Conservation (phyloP, 2,888 invertebrate species). For the Lasioglossum calceatum region DNA sequence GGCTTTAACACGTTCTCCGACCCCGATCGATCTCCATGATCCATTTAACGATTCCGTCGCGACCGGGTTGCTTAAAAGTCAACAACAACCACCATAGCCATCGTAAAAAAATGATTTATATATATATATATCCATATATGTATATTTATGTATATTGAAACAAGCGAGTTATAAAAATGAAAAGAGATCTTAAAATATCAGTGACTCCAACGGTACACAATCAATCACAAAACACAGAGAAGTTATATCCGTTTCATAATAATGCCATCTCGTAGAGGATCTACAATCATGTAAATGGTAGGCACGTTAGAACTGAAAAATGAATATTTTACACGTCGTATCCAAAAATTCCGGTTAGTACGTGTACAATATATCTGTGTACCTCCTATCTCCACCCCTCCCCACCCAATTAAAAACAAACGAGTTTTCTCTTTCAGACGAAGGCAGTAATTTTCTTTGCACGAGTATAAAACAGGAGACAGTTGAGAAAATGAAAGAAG, state of each 20-base stretch:
- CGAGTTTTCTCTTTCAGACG: constrained; percentile 49
- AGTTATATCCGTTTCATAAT: constrained; percentile 33
- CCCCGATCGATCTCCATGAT: constrained; percentile 33
- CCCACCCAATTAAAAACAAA: constrained; percentile 20
- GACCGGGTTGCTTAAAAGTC: constrained; percentile 4
- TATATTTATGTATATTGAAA: constrained; percentile 31
- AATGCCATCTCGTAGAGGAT: constrained; percentile 57
- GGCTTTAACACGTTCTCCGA: constrained; percentile 8
- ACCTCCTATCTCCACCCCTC: constrained; percentile 2
- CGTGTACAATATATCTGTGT: constrained; percentile 28
- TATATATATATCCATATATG: constrained; percentile 4
- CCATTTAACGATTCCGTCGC: neutral
- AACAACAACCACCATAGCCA: constrained; percentile 41
- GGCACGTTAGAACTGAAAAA: constrained; percentile 61
- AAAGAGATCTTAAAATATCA: constrained; percentile 37
- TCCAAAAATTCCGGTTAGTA: constrained; percentile 35
- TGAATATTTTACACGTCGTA: constrained; percentile 43
- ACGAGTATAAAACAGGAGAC: constrained; percentile 40
- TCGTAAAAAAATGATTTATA: constrained; percentile 21
- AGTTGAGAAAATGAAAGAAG: neutral
- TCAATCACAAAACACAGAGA: constrained; percentile 46
- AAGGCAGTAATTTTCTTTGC: constrained; percentile 67
- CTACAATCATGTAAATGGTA: constrained; percentile 57
- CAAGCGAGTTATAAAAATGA: constrained; percentile 33
- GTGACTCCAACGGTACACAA: constrained; percentile 40